Evolutionary conservation across 2,888 invertebrate genomes (phyloP), one percentile per base, ranked within the genome.

Genomic region (Phaedon cochleariae): DNA sequence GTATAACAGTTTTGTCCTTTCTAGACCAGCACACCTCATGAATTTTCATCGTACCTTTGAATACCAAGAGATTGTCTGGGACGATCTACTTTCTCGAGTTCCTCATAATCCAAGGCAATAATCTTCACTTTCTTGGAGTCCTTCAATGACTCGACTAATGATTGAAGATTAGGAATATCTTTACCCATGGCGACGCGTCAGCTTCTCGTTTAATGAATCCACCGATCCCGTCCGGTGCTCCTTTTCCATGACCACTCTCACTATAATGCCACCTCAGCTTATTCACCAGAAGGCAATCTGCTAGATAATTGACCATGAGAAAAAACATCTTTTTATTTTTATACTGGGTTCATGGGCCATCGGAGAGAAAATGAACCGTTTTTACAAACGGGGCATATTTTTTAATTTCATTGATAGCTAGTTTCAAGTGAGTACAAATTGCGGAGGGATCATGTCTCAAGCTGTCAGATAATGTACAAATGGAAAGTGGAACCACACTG

Each of bases 241-340:
- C 64, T 26, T 67, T 67, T 18, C 62, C 67, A 57, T 67, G 67
- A 1, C 61, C 60, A 18, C 46, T 20, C 26, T 61, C 67, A 31
- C 45, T 52, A 37, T 41, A 67, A 48, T 67, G 57, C 64, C 64
- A 67, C 5, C 12, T 29, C 18, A 58, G 21, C n/a, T n/a, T n/a
- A n/a, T n/a, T n/a, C 7, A 22, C 58, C 15, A 21, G 21, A 6
- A 64, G 18, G 2, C 26, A 46, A 41, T 60, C 31, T 26, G 58
- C 34, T 22, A 67, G 46, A 17, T 64, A 58, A n/a, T n/a, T n/a
- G n/a, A n/a, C n/a, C n/a, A n/a, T n/a, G n/a, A n/a, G n/a, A n/a
- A n/a, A n/a, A n/a, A 64, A 67, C 58, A 64, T 67, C 34, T 20
- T 62, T 37, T 59, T 67, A n/a, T 67, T 64, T 15, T 22, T 26